A percentile compares a stretch with the other conserved stretches of the same genome.
These are phyloP conservation scores for Jacana jacana DNA, from an alignment of 2,113 vertebrate genomes.

Conservation along the genomic window DNA sequence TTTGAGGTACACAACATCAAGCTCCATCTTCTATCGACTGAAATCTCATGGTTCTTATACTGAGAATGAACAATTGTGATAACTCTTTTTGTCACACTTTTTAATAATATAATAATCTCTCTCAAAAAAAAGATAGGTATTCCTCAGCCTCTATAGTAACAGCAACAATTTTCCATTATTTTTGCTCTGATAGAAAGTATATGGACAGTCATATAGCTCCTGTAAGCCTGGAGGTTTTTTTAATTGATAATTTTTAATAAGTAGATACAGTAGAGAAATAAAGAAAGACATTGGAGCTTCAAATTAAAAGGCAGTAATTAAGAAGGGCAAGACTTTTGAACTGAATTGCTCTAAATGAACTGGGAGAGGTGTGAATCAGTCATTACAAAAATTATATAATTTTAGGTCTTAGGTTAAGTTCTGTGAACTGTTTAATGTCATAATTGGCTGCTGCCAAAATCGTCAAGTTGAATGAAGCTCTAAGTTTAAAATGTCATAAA, in stretches of 20 bases:
- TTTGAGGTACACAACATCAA: not conserved
- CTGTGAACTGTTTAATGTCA: slow-evolving; percentile 80
- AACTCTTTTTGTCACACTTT: not conserved
- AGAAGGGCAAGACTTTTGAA: slow-evolving; percentile 59
- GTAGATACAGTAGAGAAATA: slow-evolving; percentile 38
- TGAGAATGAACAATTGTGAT: not conserved
- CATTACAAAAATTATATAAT: slow-evolving; percentile 76
- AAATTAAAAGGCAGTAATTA: slow-evolving; percentile 66
- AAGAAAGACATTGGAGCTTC: slow-evolving; percentile 40
- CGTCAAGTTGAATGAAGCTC: slow-evolving; percentile 73
- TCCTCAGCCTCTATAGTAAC: slow-evolving; percentile 6
- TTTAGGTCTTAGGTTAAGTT: slow-evolving; percentile 74
- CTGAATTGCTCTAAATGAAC: slow-evolving; percentile 38
- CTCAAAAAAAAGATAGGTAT: not conserved
- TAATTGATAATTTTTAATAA: slow-evolving; percentile 71
- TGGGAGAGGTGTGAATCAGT: slow-evolving; percentile 61
- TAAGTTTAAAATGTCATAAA: slow-evolving; percentile 79
- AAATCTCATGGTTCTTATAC: not conserved
- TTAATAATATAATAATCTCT: slow-evolving; percentile 1
- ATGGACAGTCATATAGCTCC: slow-evolving; percentile 21
- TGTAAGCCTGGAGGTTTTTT: slow-evolving; percentile 32
- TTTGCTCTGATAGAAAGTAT: slow-evolving; percentile 36
- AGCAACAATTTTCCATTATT: slow-evolving; percentile 43
- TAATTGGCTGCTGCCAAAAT: slow-evolving; percentile 77
- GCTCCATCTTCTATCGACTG: not conserved